Conservation (phyloP, 2,113 vertebrate genomes). For the Ailuropoda melanoleuca region DNA sequence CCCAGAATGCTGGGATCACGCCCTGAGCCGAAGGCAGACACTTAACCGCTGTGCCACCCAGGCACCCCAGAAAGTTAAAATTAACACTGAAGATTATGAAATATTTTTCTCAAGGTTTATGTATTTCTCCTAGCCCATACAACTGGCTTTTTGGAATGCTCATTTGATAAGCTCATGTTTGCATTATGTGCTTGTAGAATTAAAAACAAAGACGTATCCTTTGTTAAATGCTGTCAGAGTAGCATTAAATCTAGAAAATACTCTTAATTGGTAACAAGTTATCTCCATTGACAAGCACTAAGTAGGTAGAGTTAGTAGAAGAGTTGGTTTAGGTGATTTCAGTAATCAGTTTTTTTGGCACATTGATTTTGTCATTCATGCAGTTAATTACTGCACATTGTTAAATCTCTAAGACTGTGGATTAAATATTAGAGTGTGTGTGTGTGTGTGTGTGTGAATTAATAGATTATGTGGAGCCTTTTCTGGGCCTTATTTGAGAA, state of each 20-base stretch:
- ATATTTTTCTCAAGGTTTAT: slow-evolving; percentile 8
- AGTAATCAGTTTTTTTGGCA: not conserved
- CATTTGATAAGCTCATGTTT: not conserved
- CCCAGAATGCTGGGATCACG: too few species aligned
- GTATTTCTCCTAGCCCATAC: not conserved
- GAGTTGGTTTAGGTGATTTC: not conserved
- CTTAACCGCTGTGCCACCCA: too few species aligned
- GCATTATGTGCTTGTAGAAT: not conserved
- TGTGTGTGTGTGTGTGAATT: not conserved
- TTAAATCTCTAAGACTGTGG: not conserved
- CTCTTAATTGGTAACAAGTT: not conserved
- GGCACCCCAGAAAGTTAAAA: not conserved
- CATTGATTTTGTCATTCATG: not conserved
- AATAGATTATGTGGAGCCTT: not conserved
- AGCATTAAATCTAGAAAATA: not conserved
- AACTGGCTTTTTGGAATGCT: not conserved
- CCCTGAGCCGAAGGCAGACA: too few species aligned
- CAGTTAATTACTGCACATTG: not conserved
- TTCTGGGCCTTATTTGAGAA: not conserved
- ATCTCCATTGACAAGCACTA: not conserved
- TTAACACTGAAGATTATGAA: slow-evolving; percentile 14
- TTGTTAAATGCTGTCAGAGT: not conserved
- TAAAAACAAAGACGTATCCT: not conserved
- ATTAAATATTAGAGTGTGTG: not conserved
- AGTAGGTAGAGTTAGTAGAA: not conserved